Evolutionary conservation across 2,797 vertebrate species (phyloP).

Genomic region (Chloroceryle amazona): DNA sequence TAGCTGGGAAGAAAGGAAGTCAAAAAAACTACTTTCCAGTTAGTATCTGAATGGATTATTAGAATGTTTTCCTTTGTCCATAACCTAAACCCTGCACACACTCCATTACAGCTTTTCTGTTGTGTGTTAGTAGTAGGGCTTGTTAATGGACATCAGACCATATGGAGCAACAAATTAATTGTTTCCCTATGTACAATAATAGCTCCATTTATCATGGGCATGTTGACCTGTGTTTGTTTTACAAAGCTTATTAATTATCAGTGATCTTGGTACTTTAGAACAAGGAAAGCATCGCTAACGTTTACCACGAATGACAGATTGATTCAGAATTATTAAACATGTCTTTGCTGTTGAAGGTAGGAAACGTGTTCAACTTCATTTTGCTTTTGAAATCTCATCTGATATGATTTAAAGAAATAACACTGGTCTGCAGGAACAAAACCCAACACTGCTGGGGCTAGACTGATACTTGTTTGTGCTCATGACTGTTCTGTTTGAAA

Average conservation of each 20-base stretch:
- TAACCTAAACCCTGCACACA: constrained; percentile 78
- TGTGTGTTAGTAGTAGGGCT: constrained; percentile 77
- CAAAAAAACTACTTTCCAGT: constrained; percentile 63
- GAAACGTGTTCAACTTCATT: background rate
- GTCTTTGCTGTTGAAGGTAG: background rate
- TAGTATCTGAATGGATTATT: constrained; percentile 74
- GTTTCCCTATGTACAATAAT: constrained; percentile 73
- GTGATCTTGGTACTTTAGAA: constrained; percentile 78
- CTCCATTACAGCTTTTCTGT: constrained; percentile 76
- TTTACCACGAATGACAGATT: constrained; percentile 74
- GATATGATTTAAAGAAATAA: background rate
- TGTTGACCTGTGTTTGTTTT: constrained; percentile 82
- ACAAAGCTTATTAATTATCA: constrained; percentile 88
- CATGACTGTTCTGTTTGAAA: background rate
- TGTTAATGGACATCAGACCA: constrained; percentile 74
- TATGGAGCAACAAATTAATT: constrained; percentile 69
- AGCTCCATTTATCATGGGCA: constrained; percentile 85
- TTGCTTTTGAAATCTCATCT: background rate
- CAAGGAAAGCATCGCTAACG: constrained; percentile 78
- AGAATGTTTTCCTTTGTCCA: constrained; percentile 34
- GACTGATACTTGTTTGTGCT: background rate
- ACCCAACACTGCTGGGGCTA: background rate
- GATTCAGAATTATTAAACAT: constrained; percentile 47
- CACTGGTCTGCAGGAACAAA: background rate
- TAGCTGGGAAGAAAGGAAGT: background rate